A percentile compares a stretch with the other conserved stretches of the same genome.
phyloP scores from a whole-genome alignment of 2,888 invertebrate species.

The Serrognathus titanus region DNA sequence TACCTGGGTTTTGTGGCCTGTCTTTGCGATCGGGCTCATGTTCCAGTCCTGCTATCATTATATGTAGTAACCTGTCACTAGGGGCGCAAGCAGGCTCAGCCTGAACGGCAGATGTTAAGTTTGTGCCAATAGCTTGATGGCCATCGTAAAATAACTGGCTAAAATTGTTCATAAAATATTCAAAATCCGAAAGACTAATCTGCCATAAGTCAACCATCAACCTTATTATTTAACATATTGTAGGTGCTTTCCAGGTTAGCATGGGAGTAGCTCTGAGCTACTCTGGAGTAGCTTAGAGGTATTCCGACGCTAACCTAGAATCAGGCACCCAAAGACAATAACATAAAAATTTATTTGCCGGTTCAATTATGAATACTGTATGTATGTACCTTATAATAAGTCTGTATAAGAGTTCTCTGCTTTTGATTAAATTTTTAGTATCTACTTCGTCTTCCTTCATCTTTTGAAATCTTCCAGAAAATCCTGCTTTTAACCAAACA shows the following conservation, averaged over 20 bases:
- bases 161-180: slow-evolving; percentile 33
- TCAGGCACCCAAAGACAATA: background rate
- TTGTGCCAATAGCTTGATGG: slow-evolving; percentile 86
- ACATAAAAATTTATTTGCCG: background rate
- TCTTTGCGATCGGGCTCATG: slow-evolving; percentile 75
- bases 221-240: background rate
- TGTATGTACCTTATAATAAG: slow-evolving; percentile 79
- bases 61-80: slow-evolving; percentile 85
- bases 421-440: slow-evolving; percentile 78
- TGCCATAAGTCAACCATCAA: background rate
- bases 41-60: slow-evolving; percentile 81
- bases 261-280: no score
- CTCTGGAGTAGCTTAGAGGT: no score
- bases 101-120: slow-evolving; percentile 77
- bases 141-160: slow-evolving; percentile 99
- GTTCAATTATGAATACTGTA: background rate
- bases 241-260: no score
- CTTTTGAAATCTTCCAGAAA: background rate
- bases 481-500: no score
- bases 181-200: background rate
- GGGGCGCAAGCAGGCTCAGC: slow-evolving; percentile 94
- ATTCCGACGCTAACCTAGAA: no score
- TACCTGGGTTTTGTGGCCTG: slow-evolving; percentile 57
- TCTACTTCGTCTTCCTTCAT: slow-evolving; percentile 55
- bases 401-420: slow-evolving; percentile 83